Evolutionary conservation across 1,140 invertebrate genomes (phyloP).

Genomic region (Eumeta japonica): DNA sequence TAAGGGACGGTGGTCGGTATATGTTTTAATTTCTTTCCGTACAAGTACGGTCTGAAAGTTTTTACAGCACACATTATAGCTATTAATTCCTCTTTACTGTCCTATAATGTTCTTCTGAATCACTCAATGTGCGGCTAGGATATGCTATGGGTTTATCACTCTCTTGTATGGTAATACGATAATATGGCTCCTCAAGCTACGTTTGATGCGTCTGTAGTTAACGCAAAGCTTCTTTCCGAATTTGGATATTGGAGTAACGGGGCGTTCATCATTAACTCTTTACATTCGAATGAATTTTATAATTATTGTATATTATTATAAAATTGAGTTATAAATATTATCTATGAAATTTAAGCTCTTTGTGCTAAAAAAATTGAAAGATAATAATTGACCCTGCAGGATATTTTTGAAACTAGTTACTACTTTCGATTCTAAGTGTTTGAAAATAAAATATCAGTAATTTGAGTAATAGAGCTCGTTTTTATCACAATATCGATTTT

Average conservation of each 20-base stretch:
- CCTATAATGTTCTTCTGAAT: conserved; percentile 11
- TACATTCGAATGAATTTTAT: conserved; percentile 13
- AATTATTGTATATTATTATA: conserved; percentile 7
- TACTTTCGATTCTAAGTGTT: no score
- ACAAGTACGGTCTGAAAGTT: conserved; percentile 15
- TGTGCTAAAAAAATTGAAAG: no score
- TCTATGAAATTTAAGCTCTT: no score
- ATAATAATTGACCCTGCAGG: no score
- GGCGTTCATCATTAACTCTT: conserved; percentile 14
- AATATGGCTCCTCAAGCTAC: conserved; percentile 17
- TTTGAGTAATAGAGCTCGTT: no score
- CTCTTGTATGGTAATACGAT: conserved; percentile 10
- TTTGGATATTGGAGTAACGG: conserved; percentile 16
- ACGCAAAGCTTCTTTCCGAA: conserved; percentile 13
- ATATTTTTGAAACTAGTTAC: no score
- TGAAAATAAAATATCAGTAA: no score
- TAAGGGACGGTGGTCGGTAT: conserved; percentile 7
- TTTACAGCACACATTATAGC: conserved; percentile 13
- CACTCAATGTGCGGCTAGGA: conserved; percentile 12
- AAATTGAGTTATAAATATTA: no score
- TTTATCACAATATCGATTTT: no score
- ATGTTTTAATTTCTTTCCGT: conserved; percentile 13
- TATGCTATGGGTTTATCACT: conserved; percentile 16
- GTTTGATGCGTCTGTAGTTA: conserved; percentile 19
- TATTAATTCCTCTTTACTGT: conserved; percentile 15